Conservation (phyloP, 2,113 vertebrate species). For the Pomatostomus ruficeps region DNA sequence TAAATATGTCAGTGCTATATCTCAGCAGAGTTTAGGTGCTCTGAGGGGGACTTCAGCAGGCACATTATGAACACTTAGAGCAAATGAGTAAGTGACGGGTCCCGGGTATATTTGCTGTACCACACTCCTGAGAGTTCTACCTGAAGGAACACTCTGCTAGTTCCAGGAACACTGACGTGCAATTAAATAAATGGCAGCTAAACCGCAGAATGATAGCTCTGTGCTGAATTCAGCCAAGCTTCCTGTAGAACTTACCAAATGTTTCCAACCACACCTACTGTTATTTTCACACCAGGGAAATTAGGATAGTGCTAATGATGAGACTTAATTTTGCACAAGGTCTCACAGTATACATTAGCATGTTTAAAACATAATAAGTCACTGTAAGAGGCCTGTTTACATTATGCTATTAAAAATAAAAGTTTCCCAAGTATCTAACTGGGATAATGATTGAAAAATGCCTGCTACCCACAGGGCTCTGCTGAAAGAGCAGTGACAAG, state of each 20-base stretch:
- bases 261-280: background rate
- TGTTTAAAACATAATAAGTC: background rate
- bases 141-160: background rate
- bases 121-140: background rate
- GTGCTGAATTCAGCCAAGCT: background rate
- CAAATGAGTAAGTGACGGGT: background rate
- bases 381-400: background rate
- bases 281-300: background rate
- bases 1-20: background rate
- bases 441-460: background rate
- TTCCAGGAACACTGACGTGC: background rate
- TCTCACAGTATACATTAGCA: background rate
- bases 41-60: background rate
- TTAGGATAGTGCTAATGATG: background rate
- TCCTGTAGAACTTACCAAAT: background rate
- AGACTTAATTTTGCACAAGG: background rate
- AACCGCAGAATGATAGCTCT: background rate
- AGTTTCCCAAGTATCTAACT: background rate
- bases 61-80: background rate
- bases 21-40: background rate
- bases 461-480: background rate
- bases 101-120: background rate
- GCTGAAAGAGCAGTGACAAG: background rate
- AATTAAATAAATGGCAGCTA: background rate
- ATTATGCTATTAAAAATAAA: background rate